phyloP scores from a whole-genome alignment of 2,888 invertebrate genomes.

The Agrilus mali region DNA sequence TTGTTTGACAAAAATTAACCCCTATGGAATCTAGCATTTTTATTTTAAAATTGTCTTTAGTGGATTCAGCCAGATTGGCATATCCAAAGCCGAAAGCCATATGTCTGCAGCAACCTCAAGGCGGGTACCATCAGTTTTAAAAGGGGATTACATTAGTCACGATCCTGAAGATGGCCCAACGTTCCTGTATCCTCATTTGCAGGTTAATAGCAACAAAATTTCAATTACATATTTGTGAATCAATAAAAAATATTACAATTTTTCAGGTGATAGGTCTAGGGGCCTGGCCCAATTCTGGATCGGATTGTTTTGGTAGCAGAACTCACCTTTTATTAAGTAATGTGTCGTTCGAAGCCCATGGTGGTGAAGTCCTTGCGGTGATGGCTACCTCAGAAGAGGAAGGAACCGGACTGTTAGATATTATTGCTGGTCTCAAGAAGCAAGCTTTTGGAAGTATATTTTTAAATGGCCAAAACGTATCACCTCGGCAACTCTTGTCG shows the following conservation, averaged over 20 bases:
- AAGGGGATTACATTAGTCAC: slow-evolving; percentile 43
- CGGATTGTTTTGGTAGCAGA: slow-evolving; percentile 17
- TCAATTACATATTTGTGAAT: not conserved
- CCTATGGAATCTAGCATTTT: not conserved
- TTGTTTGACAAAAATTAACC: not conserved
- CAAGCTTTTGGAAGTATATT: slow-evolving; percentile 61
- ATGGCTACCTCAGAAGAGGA: slow-evolving; percentile 82
- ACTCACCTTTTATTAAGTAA: slow-evolving; percentile 40
- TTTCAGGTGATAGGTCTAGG: slow-evolving; percentile 17
- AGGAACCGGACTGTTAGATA: slow-evolving; percentile 74
- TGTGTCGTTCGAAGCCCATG: slow-evolving; percentile 77
- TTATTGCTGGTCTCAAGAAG: slow-evolving; percentile 61
- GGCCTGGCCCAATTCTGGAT: slow-evolving; percentile 12
- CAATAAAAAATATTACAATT: not conserved
- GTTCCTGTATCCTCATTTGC: slow-evolving; percentile 49
- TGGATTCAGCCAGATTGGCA: slow-evolving; percentile 28
- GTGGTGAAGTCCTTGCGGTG: slow-evolving; percentile 82
- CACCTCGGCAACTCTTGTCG: slow-evolving; percentile 53
- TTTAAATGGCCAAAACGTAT: slow-evolving; percentile 75
- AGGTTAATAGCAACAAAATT: slow-evolving; percentile 33
- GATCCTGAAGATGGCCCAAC: slow-evolving; percentile 41
- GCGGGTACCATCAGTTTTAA: slow-evolving; percentile 38
- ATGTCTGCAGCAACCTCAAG: slow-evolving; percentile 44
- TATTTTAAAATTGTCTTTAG: slow-evolving; percentile 4
- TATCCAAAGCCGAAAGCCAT: slow-evolving; percentile 54